phyloP scores from a whole-genome alignment of 1,140 invertebrate species.

The Neoseiulus cucumeris region DNA sequence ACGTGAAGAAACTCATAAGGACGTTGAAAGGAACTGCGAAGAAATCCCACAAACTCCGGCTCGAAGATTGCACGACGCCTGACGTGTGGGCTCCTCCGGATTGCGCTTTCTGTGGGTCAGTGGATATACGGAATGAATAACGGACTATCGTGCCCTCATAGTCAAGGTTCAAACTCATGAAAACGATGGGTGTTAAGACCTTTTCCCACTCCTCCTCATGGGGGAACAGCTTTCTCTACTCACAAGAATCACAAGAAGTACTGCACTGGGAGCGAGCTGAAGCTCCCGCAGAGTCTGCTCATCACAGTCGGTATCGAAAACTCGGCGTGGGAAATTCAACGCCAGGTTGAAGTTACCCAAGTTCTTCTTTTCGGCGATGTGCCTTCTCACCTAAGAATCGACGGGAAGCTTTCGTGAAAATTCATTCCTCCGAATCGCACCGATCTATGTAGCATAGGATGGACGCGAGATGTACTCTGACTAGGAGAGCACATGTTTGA shows the following conservation, averaged over 20 bases:
- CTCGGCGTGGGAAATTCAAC: conserved; percentile 52
- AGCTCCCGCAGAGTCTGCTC: conserved; percentile 41
- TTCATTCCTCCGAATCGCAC: no score
- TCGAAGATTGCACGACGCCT: no score
- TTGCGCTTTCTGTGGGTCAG: neutral
- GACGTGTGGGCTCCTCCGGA: neutral
- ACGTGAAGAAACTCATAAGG: neutral
- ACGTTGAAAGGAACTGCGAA: neutral
- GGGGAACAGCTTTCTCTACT: conserved; percentile 25
- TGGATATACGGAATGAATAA: no score
- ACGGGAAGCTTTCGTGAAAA: no score
- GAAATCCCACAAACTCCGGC: neutral
- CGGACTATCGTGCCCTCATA: no score
- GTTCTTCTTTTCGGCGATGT: conserved; percentile 15
- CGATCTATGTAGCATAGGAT: no score
- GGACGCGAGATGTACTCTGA: no score
- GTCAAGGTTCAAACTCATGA: no score
- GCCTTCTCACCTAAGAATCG: neutral
- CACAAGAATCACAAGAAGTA: conserved; percentile 49
- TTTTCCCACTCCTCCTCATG: no score
- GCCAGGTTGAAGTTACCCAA: conserved; percentile 43
- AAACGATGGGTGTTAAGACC: no score
- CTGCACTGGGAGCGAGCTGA: conserved; percentile 52
- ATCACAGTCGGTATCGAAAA: conserved; percentile 42
- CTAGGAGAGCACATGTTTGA: no score